Evolutionary conservation across 2,888 invertebrate species (phyloP).

Genomic region (Nebria salina): DNA sequence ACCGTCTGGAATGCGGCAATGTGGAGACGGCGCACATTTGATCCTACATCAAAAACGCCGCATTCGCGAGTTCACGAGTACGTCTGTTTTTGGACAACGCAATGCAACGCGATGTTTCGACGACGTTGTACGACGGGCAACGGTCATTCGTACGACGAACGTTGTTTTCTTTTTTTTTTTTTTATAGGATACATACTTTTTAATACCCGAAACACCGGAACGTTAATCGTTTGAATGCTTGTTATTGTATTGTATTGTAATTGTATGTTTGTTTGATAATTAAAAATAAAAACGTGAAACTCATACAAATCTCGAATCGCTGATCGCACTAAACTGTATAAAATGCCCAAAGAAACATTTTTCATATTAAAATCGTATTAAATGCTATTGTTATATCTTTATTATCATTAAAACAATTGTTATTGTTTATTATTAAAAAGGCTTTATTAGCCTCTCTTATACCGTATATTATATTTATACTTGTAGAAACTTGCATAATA

Average conservation of each 20-base stretch:
- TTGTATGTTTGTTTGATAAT: constrained; percentile 7
- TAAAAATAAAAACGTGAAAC: constrained; percentile 29
- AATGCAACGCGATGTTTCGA: too few species aligned
- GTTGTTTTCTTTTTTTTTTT: not conserved
- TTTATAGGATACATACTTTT: not conserved
- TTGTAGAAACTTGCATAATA: constrained; percentile 58
- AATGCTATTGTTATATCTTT: constrained; percentile 61
- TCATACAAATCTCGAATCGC: constrained; percentile 38
- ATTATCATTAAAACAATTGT: constrained; percentile 60
- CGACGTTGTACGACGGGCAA: too few species aligned
- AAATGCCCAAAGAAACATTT: constrained; percentile 62
- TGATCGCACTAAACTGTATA: constrained; percentile 53
- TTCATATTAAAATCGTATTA: constrained; percentile 62
- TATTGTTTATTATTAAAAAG: constrained; percentile 59
- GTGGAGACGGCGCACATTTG: constrained; percentile 9
- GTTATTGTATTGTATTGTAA: constrained; percentile 11
- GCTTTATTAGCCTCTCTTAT: constrained; percentile 55
- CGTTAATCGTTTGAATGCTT: not conserved
- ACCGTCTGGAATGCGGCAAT: not conserved
- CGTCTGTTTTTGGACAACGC: not conserved
- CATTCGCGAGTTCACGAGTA: not conserved
- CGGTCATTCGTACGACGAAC: not conserved
- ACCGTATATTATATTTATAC: constrained; percentile 54
- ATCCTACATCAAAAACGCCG: not conserved
- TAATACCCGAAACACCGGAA: not conserved